phyloP scores from a whole-genome alignment of 2,888 invertebrate species.

The Pherbina coryleti region DNA sequence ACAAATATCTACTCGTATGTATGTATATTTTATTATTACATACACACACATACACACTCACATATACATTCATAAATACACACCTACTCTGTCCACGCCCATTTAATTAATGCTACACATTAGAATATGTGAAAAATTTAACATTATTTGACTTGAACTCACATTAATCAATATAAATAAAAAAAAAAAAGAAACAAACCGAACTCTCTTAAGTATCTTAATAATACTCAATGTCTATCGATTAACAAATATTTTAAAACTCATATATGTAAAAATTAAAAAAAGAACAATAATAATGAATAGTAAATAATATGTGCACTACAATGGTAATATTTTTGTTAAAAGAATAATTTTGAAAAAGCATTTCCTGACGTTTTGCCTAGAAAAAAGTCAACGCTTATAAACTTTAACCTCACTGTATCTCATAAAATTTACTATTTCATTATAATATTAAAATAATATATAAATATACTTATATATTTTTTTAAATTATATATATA shows the following conservation, averaged over 20 bases:
- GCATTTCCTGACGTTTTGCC: not conserved
- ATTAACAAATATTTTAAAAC: conserved; percentile 3
- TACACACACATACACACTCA: not conserved
- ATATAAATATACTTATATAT: conserved; percentile 34
- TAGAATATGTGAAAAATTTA: not conserved
- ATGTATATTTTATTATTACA: not conserved
- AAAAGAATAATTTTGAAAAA: not conserved
- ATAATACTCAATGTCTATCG: conserved; percentile 15
- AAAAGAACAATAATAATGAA: not conserved
- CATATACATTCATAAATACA: conserved; percentile 37
- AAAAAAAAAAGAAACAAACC: not conserved
- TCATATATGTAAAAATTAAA: conserved; percentile 15
- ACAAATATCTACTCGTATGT: conserved; percentile 48
- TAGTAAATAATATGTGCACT: conserved; percentile 24
- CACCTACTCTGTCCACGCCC: not conserved
- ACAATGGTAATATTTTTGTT: not conserved
- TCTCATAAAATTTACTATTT: conserved; percentile 38
- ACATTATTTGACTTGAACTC: not conserved
- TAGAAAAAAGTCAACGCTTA: not conserved
- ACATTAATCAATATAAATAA: not conserved
- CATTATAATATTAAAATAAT: not conserved
- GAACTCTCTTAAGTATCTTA: not conserved
- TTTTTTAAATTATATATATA: conserved; percentile 41
- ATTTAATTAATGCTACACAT: not conserved
- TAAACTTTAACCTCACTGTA: conserved; percentile 12